A percentile compares a stretch with the other conserved stretches of the same genome.
Conservation (phyloP, 1,140 invertebrate genomes). For the Papilio glaucus region DNA sequence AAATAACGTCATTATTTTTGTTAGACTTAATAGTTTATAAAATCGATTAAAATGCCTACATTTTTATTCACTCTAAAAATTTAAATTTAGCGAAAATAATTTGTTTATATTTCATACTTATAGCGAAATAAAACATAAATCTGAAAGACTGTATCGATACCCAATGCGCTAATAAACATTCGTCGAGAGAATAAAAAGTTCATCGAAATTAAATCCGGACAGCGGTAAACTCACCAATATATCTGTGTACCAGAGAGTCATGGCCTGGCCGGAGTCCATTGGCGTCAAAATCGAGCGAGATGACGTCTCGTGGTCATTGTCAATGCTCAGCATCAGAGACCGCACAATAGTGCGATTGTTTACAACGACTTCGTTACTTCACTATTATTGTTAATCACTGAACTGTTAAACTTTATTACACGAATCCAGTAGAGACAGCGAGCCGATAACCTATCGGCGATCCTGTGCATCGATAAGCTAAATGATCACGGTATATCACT, state of each 20-base stretch:
- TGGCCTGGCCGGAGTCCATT: slow-evolving; percentile 75
- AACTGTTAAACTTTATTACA: slow-evolving; percentile 27
- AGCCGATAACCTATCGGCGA: background rate
- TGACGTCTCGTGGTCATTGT: slow-evolving; percentile 72
- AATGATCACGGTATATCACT: background rate
- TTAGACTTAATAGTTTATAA: background rate
- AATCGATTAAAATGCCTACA: background rate
- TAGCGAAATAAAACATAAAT: slow-evolving; percentile 2
- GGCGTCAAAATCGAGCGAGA: slow-evolving; percentile 67
- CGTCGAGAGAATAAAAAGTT: slow-evolving; percentile 41
- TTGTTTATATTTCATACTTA: background rate
- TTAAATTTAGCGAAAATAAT: background rate
- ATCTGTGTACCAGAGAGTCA: slow-evolving; percentile 81
- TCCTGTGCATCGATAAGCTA: background rate
- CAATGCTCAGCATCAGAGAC: slow-evolving; percentile 62
- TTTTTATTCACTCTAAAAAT: background rate
- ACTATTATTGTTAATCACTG: slow-evolving; percentile 39
- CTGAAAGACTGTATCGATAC: slow-evolving; percentile 12
- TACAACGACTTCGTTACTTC: slow-evolving; percentile 39
- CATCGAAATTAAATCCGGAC: slow-evolving; percentile 39
- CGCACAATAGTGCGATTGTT: slow-evolving; percentile 59
- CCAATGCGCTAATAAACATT: slow-evolving; percentile 43
- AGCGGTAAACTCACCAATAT: slow-evolving; percentile 73
- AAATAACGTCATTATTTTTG: background rate
- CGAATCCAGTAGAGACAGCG: background rate